Evolutionary conservation across 1,140 invertebrate species (phyloP).

Genomic region (Megalopta genalis): DNA sequence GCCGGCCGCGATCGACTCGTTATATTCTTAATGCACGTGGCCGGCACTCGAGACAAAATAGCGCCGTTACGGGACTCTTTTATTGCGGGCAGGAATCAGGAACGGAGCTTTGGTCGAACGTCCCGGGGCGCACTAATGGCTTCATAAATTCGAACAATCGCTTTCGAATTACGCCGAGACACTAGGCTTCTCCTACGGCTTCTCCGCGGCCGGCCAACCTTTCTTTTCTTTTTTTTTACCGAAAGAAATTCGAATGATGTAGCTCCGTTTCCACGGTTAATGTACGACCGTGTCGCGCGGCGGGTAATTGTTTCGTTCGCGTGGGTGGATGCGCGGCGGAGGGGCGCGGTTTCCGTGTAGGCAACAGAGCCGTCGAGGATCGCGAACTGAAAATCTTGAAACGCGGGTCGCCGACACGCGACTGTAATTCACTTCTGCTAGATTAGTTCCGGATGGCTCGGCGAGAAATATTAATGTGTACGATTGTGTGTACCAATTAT

Average conservation of each 20-base stretch:
- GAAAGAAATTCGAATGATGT: conserved; percentile 24
- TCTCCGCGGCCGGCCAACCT: conserved; percentile 37
- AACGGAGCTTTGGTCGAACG: conserved; percentile 55
- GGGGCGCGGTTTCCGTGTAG: not conserved
- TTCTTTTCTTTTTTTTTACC: too few species aligned
- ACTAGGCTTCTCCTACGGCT: conserved; percentile 47
- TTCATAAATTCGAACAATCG: conserved; percentile 68
- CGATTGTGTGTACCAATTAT: too few species aligned
- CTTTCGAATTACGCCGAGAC: conserved; percentile 66
- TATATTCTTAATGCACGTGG: conserved; percentile 52
- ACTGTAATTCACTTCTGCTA: too few species aligned
- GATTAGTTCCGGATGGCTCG: too few species aligned
- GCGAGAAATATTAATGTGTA: too few species aligned
- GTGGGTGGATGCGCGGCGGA: too few species aligned
- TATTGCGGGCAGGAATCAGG: conserved; percentile 63
- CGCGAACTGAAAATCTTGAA: not conserved
- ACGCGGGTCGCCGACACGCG: too few species aligned
- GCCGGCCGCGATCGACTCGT: conserved; percentile 34
- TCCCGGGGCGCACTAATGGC: conserved; percentile 59
- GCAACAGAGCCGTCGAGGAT: not conserved
- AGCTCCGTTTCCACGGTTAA: conserved; percentile 27
- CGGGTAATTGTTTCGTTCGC: conserved; percentile 13
- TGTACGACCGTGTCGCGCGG: not conserved
- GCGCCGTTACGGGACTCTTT: conserved; percentile 54
- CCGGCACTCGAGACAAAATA: conserved; percentile 50